These are phyloP conservation scores for Thaleichthys pacificus DNA, from an alignment of 2,797 vertebrate genomes.

Conservation along the genomic window DNA sequence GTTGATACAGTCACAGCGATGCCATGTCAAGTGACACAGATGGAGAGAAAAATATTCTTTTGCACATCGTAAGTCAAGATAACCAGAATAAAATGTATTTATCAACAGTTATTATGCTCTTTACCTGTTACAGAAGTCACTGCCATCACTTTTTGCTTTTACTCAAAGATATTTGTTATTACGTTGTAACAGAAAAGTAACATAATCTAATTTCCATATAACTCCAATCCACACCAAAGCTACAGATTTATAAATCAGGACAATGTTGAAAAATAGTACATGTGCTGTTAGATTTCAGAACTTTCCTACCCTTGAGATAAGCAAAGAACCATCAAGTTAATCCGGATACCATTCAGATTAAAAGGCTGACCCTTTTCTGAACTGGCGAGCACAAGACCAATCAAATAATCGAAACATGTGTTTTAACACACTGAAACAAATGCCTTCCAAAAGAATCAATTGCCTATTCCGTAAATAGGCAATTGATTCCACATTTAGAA, in stretches of 20 bases:
- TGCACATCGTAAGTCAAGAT: too few species aligned
- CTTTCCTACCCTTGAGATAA: not conserved
- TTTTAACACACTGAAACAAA: not conserved
- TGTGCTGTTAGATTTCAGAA: not conserved
- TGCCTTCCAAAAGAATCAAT: not conserved
- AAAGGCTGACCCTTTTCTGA: not conserved
- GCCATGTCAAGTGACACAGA: not conserved
- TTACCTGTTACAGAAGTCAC: not conserved
- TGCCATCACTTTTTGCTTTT: not conserved
- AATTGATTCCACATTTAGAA: too few species aligned
- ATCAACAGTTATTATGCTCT: too few species aligned
- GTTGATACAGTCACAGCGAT: slow-evolving; percentile 61
- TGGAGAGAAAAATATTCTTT: slow-evolving; percentile 5
- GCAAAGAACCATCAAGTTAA: not conserved
- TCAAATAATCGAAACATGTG: slow-evolving; percentile 3
- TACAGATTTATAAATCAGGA: not conserved
- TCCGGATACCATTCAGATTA: not conserved
- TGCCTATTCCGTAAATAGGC: not conserved
- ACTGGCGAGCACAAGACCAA: not conserved
- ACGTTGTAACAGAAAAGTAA: too few species aligned
- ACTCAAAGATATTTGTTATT: not conserved
- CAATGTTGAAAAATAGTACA: not conserved
- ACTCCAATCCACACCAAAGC: too few species aligned
- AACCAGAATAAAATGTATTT: too few species aligned
- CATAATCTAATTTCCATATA: not conserved